These are phyloP conservation scores for Gastracanthus pulcherrimus DNA, from an alignment of 2,888 invertebrate genomes.

Conservation along the genomic window DNA sequence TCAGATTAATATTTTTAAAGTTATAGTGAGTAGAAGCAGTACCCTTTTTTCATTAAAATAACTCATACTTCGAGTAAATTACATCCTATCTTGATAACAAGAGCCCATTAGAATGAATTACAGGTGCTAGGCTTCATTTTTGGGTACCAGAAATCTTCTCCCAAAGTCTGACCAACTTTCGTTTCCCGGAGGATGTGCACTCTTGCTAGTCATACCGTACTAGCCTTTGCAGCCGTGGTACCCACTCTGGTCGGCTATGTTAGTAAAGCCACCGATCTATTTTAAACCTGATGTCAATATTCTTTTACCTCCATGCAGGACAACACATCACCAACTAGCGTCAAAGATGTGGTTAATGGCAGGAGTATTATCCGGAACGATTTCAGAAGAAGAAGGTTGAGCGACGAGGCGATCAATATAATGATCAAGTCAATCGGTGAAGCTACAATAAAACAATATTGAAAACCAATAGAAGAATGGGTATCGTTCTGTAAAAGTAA, in stretches of 20 bases:
- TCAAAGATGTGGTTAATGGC: background rate
- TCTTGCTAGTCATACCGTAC: conserved; percentile 42
- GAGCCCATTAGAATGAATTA: no score
- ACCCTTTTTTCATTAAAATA: no score
- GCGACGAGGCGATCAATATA: background rate
- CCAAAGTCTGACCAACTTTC: no score
- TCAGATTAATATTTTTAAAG: no score
- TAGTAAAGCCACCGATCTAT: background rate
- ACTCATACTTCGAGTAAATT: no score
- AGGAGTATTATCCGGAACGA: background rate
- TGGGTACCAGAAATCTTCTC: no score
- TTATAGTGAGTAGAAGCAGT: no score
- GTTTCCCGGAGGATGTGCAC: no score
- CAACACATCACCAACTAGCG: background rate
- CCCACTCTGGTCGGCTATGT: conserved; percentile 34
- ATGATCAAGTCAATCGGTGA: background rate
- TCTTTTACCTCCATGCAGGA: conserved; percentile 29
- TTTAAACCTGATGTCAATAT: background rate
- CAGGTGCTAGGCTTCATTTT: no score
- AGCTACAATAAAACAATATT: conserved; percentile 28
- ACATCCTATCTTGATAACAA: no score
- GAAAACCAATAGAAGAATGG: conserved; percentile 28
- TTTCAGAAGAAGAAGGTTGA: background rate
- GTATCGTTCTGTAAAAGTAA: background rate
- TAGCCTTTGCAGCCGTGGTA: conserved; percentile 58